phyloP scores from a whole-genome alignment of 2,113 vertebrate genomes.

The Pristiophorus japonicus region DNA sequence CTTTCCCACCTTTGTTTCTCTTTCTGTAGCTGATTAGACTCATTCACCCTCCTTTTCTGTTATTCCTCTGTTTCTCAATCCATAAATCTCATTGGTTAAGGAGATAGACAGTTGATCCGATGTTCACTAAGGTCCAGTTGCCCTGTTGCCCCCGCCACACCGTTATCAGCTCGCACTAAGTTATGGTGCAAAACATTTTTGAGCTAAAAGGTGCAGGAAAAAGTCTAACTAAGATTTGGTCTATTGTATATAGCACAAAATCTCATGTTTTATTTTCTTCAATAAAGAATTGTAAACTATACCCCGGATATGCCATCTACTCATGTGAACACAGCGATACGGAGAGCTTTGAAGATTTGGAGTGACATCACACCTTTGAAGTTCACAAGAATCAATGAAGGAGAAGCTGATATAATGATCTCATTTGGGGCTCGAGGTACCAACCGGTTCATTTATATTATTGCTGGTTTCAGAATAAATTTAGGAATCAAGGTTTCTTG shows the following conservation, averaged over 20 bases:
- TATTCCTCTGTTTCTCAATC: background rate
- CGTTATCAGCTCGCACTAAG: background rate
- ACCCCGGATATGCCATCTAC: conserved; percentile 43
- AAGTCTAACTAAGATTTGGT: background rate
- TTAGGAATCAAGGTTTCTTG: background rate
- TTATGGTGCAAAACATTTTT: background rate
- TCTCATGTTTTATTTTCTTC: conserved; percentile 21
- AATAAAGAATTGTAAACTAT: conserved; percentile 57
- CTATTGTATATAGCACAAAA: conserved; percentile 15
- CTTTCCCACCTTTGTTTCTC: too few species aligned
- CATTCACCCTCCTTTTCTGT: background rate
- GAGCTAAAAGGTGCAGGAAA: background rate
- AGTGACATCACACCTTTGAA: conserved; percentile 55
- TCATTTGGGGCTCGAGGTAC: conserved; percentile 66
- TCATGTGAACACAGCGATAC: conserved; percentile 48
- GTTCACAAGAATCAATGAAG: conserved; percentile 50
- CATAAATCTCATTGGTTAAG: background rate
- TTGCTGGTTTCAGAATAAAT: too few species aligned
- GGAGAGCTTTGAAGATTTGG: conserved; percentile 58
- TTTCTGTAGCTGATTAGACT: too few species aligned
- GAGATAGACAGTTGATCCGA: too few species aligned
- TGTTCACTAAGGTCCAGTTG: background rate
- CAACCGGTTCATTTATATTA: background rate
- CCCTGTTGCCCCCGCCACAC: background rate
- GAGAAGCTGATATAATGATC: conserved; percentile 72